Conservation (phyloP, 2,888 invertebrate species). For the Phaedon cochleariae region DNA sequence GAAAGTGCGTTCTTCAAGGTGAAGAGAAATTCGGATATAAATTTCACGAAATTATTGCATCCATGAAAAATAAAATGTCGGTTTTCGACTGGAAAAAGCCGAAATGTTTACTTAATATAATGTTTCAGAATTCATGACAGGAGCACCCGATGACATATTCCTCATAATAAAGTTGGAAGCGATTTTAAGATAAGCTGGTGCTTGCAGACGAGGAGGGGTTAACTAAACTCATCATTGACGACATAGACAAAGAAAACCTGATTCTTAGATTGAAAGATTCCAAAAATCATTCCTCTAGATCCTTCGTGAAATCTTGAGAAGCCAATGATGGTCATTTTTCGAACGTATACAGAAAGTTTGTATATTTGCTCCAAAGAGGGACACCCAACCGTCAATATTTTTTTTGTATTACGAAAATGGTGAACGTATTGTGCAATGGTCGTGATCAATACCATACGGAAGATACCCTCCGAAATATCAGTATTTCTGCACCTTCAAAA, state of each 20-base stretch:
- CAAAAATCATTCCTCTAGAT: background rate
- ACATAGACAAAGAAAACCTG: slow-evolving; percentile 28
- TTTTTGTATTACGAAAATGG: slow-evolving; percentile 21
- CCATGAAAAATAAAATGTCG: background rate
- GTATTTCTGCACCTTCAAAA: slow-evolving; percentile 26
- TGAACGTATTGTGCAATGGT: slow-evolving; percentile 21
- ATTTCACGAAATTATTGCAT: background rate
- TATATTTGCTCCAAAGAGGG: slow-evolving; percentile 21
- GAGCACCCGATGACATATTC: slow-evolving; percentile 2
- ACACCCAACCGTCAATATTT: slow-evolving; percentile 6
- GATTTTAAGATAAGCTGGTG: background rate
- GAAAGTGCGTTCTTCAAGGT: background rate
- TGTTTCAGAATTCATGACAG: slow-evolving; percentile 6
- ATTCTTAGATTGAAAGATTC: background rate
- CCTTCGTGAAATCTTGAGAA: background rate
- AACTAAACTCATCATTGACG: slow-evolving; percentile 29
- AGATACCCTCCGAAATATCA: slow-evolving; percentile 11
- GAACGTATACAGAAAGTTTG: slow-evolving; percentile 27
- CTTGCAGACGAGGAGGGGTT: slow-evolving; percentile 35
- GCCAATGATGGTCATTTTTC: background rate
- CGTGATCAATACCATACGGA: slow-evolving; percentile 16
- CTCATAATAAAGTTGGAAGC: slow-evolving; percentile 24
- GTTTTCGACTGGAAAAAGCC: background rate
- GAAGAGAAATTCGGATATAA: background rate
- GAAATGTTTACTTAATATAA: background rate